These are phyloP conservation scores for Caenorhabditis sp. DNA, from an alignment of 2,888 invertebrate genomes.

Conservation along the genomic window DNA sequence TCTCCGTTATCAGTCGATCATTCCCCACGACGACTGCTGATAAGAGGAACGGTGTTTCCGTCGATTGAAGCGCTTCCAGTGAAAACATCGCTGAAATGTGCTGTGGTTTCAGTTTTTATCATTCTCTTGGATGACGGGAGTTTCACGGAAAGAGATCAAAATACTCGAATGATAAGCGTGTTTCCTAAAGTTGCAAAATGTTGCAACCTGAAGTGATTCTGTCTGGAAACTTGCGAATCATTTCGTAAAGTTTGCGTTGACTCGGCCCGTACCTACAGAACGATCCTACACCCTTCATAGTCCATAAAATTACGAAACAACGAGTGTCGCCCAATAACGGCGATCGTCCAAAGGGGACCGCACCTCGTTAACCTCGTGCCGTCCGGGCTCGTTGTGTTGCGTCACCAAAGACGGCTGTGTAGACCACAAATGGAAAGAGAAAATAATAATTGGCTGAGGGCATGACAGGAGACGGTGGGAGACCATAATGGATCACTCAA, in stretches of 20 bases:
- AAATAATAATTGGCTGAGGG: constrained; percentile 24
- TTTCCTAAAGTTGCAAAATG: neutral
- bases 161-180: neutral
- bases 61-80: neutral
- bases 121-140: neutral
- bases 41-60: constrained; percentile 31
- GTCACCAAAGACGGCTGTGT: constrained; percentile 20
- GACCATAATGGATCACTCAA: constrained; percentile 42
- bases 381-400: constrained; percentile 36
- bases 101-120: neutral
- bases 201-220: constrained; percentile 31
- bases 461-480: constrained; percentile 2
- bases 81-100: constrained; percentile 3
- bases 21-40: constrained; percentile 7
- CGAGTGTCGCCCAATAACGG: constrained; percentile 9
- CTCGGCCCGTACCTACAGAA: constrained; percentile 13
- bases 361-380: constrained; percentile 48
- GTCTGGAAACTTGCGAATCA: neutral
- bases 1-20: constrained; percentile 29
- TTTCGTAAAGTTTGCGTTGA: no score
- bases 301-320: constrained; percentile 50
- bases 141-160: constrained; percentile 6
- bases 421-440: neutral
- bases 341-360: constrained; percentile 26
- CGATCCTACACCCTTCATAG: constrained; percentile 33